A percentile compares a stretch with the other conserved stretches of the same genome.
Evolutionary conservation across 2,113 vertebrate species (phyloP).

Genomic region (Pyrgilauda ruficollis): DNA sequence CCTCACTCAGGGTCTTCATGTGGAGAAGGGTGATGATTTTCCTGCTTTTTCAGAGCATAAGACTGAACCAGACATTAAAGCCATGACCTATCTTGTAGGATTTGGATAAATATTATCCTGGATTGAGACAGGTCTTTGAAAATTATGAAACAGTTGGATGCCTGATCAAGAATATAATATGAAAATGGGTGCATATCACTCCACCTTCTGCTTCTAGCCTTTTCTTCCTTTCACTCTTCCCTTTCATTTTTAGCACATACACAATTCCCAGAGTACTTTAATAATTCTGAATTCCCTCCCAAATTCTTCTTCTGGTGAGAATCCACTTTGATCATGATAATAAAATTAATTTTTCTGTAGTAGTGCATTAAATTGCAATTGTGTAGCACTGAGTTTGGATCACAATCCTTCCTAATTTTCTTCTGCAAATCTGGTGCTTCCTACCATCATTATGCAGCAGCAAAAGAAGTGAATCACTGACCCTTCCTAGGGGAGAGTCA

Average conservation of each 20-base stretch:
- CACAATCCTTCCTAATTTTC: not conserved
- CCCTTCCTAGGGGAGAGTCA: conserved; percentile 53
- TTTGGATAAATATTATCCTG: not conserved
- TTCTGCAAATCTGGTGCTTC: conserved; percentile 9
- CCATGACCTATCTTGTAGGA: not conserved
- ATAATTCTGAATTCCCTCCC: not conserved
- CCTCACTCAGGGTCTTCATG: not conserved
- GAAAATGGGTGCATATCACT: not conserved
- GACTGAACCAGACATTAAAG: not conserved
- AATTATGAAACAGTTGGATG: not conserved
- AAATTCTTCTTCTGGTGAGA: not conserved
- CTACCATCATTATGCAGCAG: not conserved
- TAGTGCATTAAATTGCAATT: not conserved
- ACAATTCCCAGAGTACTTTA: not conserved
- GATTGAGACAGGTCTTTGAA: not conserved
- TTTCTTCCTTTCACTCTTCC: not conserved
- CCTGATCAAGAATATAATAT: not conserved
- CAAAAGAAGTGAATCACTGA: not conserved
- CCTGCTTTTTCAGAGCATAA: not conserved
- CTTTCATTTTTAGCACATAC: not conserved
- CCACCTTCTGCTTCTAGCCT: not conserved
- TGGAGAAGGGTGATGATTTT: not conserved
- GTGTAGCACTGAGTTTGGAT: not conserved
- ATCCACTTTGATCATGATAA: not conserved
- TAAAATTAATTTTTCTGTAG: not conserved